Percentiles rank a stretch among this genome's conserved stretches.
Evolutionary conservation across 2,113 vertebrate species (phyloP).

Genomic region (Phycodurus eques): DNA sequence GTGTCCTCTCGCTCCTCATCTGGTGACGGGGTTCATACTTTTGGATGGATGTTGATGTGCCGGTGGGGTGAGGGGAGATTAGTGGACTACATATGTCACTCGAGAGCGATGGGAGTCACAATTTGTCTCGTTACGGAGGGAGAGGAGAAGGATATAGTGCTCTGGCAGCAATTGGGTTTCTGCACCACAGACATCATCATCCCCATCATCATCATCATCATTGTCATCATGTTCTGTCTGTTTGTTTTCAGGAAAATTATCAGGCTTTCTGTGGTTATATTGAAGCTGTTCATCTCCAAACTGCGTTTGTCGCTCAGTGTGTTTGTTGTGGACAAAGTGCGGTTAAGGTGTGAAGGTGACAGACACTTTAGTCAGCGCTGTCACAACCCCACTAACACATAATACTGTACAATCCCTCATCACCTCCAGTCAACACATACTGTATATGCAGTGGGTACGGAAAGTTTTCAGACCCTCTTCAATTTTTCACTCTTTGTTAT

Average conservation of each 20-base stretch:
- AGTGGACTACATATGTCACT: constrained; percentile 23
- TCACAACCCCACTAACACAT: background rate
- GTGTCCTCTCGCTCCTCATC: constrained; percentile 69
- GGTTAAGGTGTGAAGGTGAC: constrained; percentile 37
- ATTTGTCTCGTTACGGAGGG: background rate
- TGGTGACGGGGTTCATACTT: constrained; percentile 48
- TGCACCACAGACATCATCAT: background rate
- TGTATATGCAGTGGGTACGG: background rate
- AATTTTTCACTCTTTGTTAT: too few species aligned
- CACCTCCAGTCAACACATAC: background rate
- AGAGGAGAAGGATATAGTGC: background rate
- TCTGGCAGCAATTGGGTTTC: background rate
- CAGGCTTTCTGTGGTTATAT: constrained; percentile 8
- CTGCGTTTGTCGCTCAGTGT: constrained; percentile 1
- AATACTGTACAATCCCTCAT: background rate
- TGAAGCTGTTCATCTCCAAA: background rate
- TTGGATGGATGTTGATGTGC: constrained; percentile 47
- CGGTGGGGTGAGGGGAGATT: constrained; percentile 17
- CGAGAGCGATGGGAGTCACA: constrained; percentile 22
- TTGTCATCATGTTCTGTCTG: background rate
- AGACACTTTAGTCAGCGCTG: constrained; percentile 37
- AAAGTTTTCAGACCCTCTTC: too few species aligned
- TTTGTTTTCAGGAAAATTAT: constrained; percentile 10
- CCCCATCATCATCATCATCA: background rate
- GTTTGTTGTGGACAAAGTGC: constrained; percentile 7